A percentile compares a stretch with the other conserved stretches of the same genome.
Conservation (phyloP, 2,113 vertebrate genomes). For the Scytalopus superciliaris region DNA sequence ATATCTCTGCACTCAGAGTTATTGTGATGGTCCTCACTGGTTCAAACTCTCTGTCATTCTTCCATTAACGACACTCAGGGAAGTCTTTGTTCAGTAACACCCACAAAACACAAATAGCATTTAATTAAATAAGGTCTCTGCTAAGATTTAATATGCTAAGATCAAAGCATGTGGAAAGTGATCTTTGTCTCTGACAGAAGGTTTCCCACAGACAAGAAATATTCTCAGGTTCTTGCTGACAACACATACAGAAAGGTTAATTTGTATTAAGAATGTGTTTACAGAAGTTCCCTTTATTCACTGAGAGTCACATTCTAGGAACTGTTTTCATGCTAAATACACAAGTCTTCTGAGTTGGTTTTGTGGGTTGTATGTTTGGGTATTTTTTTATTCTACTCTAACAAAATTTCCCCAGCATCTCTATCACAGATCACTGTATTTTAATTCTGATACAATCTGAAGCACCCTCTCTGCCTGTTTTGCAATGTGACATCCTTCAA, state of each 20-base stretch:
- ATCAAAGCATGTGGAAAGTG: slow-evolving; percentile 46
- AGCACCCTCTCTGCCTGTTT: not conserved
- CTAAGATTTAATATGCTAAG: slow-evolving; percentile 39
- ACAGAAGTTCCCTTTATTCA: not conserved
- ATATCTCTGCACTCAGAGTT: not conserved
- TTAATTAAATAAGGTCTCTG: slow-evolving; percentile 53
- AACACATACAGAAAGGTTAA: not conserved
- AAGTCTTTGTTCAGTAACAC: slow-evolving; percentile 43
- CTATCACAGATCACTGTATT: not conserved
- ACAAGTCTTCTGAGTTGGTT: not conserved
- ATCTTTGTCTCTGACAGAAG: slow-evolving; percentile 57
- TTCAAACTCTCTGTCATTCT: not conserved
- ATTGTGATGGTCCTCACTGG: not conserved
- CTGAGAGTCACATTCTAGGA: not conserved
- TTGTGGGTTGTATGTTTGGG: not conserved
- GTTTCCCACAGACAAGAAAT: slow-evolving; percentile 49
- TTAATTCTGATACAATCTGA: not conserved
- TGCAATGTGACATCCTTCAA: not conserved
- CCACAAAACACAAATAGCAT: slow-evolving; percentile 42
- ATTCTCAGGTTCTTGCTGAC: slow-evolving; percentile 23
- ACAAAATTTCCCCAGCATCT: not conserved
- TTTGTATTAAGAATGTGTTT: not conserved
- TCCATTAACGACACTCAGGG: not conserved
- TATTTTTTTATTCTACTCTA: not conserved
- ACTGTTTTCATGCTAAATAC: not conserved